phyloP scores from a whole-genome alignment of 2,797 vertebrate species.

The Arctocebus calabarensis region DNA sequence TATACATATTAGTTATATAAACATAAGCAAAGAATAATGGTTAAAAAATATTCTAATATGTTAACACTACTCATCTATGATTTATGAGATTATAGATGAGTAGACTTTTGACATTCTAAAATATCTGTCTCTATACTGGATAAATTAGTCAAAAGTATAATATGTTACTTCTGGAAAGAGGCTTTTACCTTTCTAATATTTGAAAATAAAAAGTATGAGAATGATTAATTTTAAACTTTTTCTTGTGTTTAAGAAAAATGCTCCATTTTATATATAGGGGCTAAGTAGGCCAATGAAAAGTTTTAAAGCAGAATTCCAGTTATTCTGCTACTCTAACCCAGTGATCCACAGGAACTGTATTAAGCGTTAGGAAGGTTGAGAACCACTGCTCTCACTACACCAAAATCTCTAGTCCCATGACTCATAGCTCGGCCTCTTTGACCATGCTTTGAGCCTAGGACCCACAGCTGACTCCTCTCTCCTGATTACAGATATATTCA shows the following conservation, averaged over 20 bases:
- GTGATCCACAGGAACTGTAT: no score
- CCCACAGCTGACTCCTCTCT: background rate
- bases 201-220: constrained; percentile 39
- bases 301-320: background rate
- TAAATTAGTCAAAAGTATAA: background rate
- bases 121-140: background rate
- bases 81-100: background rate
- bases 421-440: background rate
- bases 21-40: background rate
- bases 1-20: constrained; percentile 2
- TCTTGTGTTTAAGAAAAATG: background rate
- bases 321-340: background rate
- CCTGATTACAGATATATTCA: background rate
- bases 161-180: background rate
- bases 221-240: background rate
- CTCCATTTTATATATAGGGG: background rate
- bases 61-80: background rate
- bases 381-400: background rate
- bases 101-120: background rate
- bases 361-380: no score
- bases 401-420: background rate
- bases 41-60: constrained; percentile 2
- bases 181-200: constrained; percentile 31
- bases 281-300: background rate
- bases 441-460: background rate